phyloP scores from a whole-genome alignment of 2,113 vertebrate genomes.

The Orycteropus afer region DNA sequence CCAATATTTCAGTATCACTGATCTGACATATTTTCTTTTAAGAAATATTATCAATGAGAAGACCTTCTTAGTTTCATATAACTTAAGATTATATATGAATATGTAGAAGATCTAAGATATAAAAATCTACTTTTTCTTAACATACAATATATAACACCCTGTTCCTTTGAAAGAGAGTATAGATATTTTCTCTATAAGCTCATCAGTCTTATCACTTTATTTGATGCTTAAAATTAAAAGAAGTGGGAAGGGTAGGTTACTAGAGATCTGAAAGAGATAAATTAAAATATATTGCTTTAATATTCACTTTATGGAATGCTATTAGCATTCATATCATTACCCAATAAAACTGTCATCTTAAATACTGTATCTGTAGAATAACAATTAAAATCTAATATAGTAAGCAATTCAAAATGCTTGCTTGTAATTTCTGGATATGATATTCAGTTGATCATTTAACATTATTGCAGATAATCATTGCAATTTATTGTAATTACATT shows the following conservation, averaged over 20 bases:
- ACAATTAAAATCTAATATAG: slow-evolving; percentile 71
- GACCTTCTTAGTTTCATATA: not conserved
- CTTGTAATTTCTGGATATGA: slow-evolving; percentile 59
- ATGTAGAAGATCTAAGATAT: not conserved
- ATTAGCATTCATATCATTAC: slow-evolving; percentile 44
- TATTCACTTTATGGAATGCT: not conserved
- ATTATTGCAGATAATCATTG: slow-evolving; percentile 37
- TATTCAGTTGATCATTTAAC: slow-evolving; percentile 55
- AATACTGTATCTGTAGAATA: slow-evolving; percentile 46
- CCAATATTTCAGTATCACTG: not conserved
- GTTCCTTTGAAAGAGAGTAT: not conserved
- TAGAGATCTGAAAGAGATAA: slow-evolving; percentile 37
- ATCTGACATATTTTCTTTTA: not conserved
- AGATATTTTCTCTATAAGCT: not conserved
- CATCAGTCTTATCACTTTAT: not conserved
- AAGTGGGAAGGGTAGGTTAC: not conserved
- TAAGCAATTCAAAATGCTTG: slow-evolving; percentile 45
- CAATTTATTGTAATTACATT: slow-evolving; percentile 62
- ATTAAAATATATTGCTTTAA: slow-evolving; percentile 46
- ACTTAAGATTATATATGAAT: not conserved
- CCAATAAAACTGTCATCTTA: slow-evolving; percentile 70
- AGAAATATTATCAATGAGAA: not conserved
- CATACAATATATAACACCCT: not conserved
- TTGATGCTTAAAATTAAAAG: slow-evolving; percentile 46
- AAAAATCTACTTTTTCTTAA: slow-evolving; percentile 25